Base-by-base conservation (phyloP, 2,888 invertebrate genomes). In the Anagyrus pseudococci region DNA sequence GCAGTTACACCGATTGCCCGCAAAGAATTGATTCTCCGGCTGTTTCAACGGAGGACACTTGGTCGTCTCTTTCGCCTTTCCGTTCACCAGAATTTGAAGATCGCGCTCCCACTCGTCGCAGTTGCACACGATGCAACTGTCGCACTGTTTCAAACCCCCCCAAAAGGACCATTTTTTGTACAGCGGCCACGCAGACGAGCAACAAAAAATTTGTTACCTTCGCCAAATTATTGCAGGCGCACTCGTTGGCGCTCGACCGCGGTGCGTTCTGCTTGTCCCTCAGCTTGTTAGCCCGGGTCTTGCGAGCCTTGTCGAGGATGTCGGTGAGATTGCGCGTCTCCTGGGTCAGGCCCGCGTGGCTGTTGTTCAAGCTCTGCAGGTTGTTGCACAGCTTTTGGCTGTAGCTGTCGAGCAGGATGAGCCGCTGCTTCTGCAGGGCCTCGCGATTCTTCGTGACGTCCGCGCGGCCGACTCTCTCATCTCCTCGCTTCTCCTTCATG, bases 81-180 rank as follows among this genome's bases (percentile, higher is more conserved):
- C 61, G n/a, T n/a, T n/a, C n/a, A n/a, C n/a, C n/a, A n/a, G n/a
- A n/a, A n/a, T n/a, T n/a, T n/a, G n/a, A n/a, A n/a, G 37, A 49
- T 68, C 65, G 4, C 37, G 33, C 50, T 68, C 67, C 68, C 68
- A 70, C 7, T 70, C 62, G 41, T 58, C 58, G 37, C 69, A 70
- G n/a, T 49, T 58, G 50, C 70, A 71, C 20, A 60, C 17, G 7
- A 61, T 58, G 37, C 66, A 69, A 50, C 63, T 67, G 17, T 66
- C 20, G 26, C 64, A 67, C 70, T 70, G 20, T 19, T 13, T 2
- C 33, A 37, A 37, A 2, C 8, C 2, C 8, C 10, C 33, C 4
- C 33, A 8, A 10, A 37, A 13, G n/a, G n/a, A n/a, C n/a, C n/a
- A n/a, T n/a, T n/a, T n/a, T n/a, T n/a, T n/a, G n/a, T n/a, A n/a